These are phyloP conservation scores for Leucozona laternaria DNA, from an alignment of 2,888 invertebrate species.

Conservation along the genomic window DNA sequence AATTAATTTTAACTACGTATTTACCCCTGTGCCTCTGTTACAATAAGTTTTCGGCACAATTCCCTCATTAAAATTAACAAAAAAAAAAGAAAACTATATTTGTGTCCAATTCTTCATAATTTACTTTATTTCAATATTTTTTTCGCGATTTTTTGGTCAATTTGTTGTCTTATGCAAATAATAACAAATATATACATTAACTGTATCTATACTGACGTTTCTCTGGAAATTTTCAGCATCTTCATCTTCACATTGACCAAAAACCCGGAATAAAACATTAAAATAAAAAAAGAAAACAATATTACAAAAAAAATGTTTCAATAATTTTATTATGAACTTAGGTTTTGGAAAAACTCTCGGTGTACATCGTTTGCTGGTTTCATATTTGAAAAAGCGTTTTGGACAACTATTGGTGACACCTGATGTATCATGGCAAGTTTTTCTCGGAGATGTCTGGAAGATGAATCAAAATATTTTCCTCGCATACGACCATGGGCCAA, in stretches of 20 bases:
- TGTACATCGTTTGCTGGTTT: constrained; percentile 85
- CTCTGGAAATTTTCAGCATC: too few species aligned
- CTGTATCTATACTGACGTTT: too few species aligned
- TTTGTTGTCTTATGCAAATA: too few species aligned
- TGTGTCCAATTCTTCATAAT: too few species aligned
- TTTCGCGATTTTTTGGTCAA: too few species aligned
- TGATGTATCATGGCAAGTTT: constrained; percentile 84
- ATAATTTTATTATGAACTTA: constrained; percentile 77
- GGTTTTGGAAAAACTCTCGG: constrained; percentile 83
- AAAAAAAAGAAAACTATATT: not conserved
- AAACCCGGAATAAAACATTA: not conserved
- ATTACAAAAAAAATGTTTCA: not conserved
- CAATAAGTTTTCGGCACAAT: not conserved
- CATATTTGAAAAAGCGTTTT: constrained; percentile 85
- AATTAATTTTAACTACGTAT: too few species aligned
- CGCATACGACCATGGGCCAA: constrained; percentile 84
- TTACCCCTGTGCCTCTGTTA: not conserved
- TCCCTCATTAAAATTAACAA: too few species aligned
- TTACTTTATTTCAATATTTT: too few species aligned
- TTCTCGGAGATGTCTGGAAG: constrained; percentile 84
- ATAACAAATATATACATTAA: too few species aligned
- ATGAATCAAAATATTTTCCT: constrained; percentile 84
- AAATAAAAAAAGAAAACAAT: not conserved
- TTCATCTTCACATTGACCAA: too few species aligned
- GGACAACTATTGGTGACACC: constrained; percentile 85